These are phyloP conservation scores for Drymonia ruficornis DNA, from an alignment of 2,888 invertebrate species.

Conservation along the genomic window DNA sequence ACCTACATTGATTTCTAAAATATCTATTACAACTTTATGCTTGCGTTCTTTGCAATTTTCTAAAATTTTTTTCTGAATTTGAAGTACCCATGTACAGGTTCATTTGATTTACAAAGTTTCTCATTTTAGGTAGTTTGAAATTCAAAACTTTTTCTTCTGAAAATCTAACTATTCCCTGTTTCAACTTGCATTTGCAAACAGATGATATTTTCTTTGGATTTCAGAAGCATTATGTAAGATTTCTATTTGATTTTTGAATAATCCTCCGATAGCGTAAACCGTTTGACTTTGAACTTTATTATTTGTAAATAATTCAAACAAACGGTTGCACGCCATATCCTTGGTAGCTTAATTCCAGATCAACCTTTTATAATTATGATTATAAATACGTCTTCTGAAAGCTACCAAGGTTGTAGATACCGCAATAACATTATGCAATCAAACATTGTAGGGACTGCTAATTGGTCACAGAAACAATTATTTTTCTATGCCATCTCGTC, in stretches of 20 bases:
- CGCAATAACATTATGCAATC: slow-evolving; percentile 59
- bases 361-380: neutral
- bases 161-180: slow-evolving; percentile 66
- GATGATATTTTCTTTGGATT: slow-evolving; percentile 71
- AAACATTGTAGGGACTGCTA: slow-evolving; percentile 54
- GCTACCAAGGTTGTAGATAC: slow-evolving; percentile 61
- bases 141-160: slow-evolving; percentile 42
- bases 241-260: slow-evolving; percentile 57
- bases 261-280: slow-evolving; percentile 43
- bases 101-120: slow-evolving; percentile 41
- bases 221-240: slow-evolving; percentile 71
- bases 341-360: slow-evolving; percentile 47
- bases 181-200: slow-evolving; percentile 73
- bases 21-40: slow-evolving; percentile 57
- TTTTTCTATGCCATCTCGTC: slow-evolving; percentile 11
- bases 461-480: slow-evolving; percentile 47
- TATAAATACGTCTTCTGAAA: slow-evolving; percentile 35
- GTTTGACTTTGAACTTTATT: slow-evolving; percentile 49
- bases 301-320: slow-evolving; percentile 43
- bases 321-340: slow-evolving; percentile 45
- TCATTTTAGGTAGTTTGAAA: slow-evolving; percentile 36
- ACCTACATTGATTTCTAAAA: slow-evolving; percentile 38
- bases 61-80: slow-evolving; percentile 49
- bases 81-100: slow-evolving; percentile 44
- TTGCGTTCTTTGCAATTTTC: slow-evolving; percentile 67